Evolutionary conservation across 2,888 invertebrate genomes (phyloP), one percentile per base, ranked within the genome.

Genomic region (Orthosia cruda): DNA sequence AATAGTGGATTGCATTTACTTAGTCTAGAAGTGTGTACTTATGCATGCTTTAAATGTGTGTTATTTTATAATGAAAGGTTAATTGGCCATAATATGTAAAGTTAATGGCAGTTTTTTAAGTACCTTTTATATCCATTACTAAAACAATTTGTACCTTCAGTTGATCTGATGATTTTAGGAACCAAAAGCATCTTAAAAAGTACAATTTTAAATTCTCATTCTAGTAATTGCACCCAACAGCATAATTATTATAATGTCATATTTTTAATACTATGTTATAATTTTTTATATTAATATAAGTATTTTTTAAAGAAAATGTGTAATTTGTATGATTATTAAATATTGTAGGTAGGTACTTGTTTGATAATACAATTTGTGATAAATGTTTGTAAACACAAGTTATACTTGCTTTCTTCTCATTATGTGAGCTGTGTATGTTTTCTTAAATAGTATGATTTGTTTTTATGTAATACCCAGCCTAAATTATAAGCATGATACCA

Each of bases 331-430:
- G 18, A 52, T 68, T 50, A 40, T 40, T 40, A 40, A 40, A 26
- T 15, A 69, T 58, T 58, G 7, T 40, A 40, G 40, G 50, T 79
- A 71, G 40, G 50, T 79, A 71, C 12, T 49, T 77, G 32, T 52
- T 71, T 75, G 4, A 80, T 61, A 78, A 18, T 40, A 54, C 72
- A 80, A 40, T 40, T 40, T 49, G 47, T 80, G 58, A 80, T 80
- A 71, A 71, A 80, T 59, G 13, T 26, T 52, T 71, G 13, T 54
- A 23, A 45, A 40, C 23, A 50, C 40, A 52, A 69, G 68, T n/a
- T 5, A 45, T 54, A 70, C 15, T 23, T 67, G 12, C 40, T 52
- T 52, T 69, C n/a, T 50, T 18, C n/a, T 49, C 13, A 68, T 16
- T 52, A 20, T 3, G 7, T 11, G 12, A 45, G 23, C 59, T 47